These are phyloP conservation scores for Pseudochirops cupreus DNA, from an alignment of 2,797 vertebrate species.

Conservation along the genomic window DNA sequence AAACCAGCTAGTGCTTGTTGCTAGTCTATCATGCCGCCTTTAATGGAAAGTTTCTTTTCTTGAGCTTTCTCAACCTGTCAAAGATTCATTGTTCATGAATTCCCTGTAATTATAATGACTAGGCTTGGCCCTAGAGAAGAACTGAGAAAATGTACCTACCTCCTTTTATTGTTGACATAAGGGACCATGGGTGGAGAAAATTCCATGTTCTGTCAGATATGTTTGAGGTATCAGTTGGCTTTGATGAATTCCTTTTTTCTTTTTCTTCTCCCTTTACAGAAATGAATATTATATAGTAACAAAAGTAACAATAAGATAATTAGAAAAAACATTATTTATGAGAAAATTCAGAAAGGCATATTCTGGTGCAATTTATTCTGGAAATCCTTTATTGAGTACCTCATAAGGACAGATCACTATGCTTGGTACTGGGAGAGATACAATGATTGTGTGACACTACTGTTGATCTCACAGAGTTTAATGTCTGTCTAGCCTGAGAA, in stretches of 20 bases:
- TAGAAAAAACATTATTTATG: background rate
- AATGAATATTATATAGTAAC: background rate
- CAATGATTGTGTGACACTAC: background rate
- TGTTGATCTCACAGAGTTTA: background rate
- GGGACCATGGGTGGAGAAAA: background rate
- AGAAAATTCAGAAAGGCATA: constrained; percentile 14
- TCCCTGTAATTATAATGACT: background rate
- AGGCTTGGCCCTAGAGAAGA: background rate
- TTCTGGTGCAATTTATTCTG: background rate
- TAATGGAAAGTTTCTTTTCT: background rate
- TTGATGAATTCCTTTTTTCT: background rate
- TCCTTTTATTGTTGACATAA: background rate
- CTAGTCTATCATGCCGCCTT: background rate
- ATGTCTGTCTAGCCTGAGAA: background rate
- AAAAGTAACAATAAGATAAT: background rate
- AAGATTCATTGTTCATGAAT: constrained; percentile 1
- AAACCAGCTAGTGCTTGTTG: background rate
- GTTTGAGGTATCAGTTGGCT: background rate
- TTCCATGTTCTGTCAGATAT: background rate
- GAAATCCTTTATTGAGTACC: background rate
- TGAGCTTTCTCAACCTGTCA: constrained; percentile 10
- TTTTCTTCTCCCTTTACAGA: background rate
- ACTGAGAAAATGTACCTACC: background rate
- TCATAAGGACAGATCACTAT: background rate
- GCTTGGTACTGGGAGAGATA: background rate